Percentiles rank a stretch among this genome's conserved stretches.
phyloP scores from a whole-genome alignment of 2,888 invertebrate species.

The Cantharis rufa region DNA sequence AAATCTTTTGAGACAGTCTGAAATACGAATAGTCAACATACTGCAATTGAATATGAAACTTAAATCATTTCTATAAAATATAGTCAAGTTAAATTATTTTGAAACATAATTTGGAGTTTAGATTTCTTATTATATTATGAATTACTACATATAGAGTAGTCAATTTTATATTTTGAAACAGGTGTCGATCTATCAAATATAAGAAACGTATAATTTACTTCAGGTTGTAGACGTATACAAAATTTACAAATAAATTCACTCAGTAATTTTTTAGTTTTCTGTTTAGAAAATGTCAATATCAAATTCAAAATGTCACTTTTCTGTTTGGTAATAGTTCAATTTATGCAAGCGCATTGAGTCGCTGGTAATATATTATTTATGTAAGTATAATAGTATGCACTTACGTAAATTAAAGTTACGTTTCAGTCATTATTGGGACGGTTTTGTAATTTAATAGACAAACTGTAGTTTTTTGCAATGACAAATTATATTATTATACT shows the following conservation, averaged over 20 bases:
- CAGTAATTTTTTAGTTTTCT: too few species aligned
- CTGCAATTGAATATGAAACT: conserved; percentile 1
- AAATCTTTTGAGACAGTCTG: background rate
- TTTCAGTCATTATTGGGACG: background rate
- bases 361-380: background rate
- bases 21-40: conserved; percentile 1
- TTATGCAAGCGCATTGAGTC: background rate
- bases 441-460: background rate
- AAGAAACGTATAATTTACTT: too few species aligned
- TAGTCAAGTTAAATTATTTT: background rate
- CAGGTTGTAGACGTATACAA: too few species aligned
- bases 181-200: too few species aligned
- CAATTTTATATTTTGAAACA: too few species aligned
- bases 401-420: background rate
- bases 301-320: too few species aligned
- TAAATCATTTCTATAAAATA: background rate
- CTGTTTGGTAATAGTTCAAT: background rate
- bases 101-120: background rate
- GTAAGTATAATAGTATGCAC: background rate
- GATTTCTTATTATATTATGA: background rate
- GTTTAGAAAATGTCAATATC: too few species aligned
- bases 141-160: too few species aligned
- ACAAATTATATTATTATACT: background rate
- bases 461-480: background rate
- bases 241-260: too few species aligned